Evolutionary conservation across 2,888 invertebrate genomes (phyloP), one percentile per base, ranked within the genome.

Genomic region (Cheilosia soror): DNA sequence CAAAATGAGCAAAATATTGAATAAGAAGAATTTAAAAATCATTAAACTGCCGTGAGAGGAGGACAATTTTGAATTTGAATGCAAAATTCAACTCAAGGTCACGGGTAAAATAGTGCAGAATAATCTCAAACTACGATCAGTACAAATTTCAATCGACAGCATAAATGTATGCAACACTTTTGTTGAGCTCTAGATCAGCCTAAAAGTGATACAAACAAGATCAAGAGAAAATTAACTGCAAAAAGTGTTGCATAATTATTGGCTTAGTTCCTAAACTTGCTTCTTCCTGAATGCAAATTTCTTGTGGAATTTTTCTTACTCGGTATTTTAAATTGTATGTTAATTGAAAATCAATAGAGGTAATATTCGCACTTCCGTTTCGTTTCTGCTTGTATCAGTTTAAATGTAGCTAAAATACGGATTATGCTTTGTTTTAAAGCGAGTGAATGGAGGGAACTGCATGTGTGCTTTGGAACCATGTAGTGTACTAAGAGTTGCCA

Each of bases 1-100:
- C 76, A 81, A 81, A 72, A 85, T 85, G 85, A 85, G 85, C 51
- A 49, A 62, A 85, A 71, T 85, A 76, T 85, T 85, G 76, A 81
- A 81, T 42, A 85, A 85, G 37, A 85, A 81, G 51, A 85, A 53
- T 63, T 25, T 85, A 0, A 85, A 85, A 47, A 85, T 85, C 29
- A 85, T 85, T 27, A 72, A 68, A 62, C 53, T 40, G 5, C 68
- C 62, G 3, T 78, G 7, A 76, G n/a, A 33, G 31, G 7, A 6
- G 7, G 31, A 3, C 33, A 42, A 13, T 5, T 60, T 63, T 57
- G 51, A 68, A 60, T 42, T 53, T 69, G 47, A 57, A 77, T 60
- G 71, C 82, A 66, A 72, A 72, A 2, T 11, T 3, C 37, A 9
- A 11, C 37, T 9, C 53, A 53, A 63, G 63, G 73, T 55, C 44